Evolutionary conservation across 2,888 invertebrate genomes (phyloP), one percentile per base, ranked within the genome.

Genomic region (Blastobasis adustella): DNA sequence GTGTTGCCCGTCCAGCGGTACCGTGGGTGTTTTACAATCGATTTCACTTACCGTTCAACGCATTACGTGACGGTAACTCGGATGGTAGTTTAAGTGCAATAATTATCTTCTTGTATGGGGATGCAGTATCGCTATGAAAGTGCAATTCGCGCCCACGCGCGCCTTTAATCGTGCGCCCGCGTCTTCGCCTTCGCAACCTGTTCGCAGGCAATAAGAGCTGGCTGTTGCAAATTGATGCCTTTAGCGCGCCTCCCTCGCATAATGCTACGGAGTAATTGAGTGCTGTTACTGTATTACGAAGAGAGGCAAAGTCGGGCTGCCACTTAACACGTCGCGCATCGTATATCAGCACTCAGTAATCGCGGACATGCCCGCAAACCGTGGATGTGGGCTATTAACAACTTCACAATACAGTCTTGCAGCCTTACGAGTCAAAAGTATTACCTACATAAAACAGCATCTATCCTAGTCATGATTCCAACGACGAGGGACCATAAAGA

Each of bases 121-220:
- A 57, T 54, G 54, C 56, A 56, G 50, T 52, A 52, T 54, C 49
- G 57, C 53, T 63, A 66, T 62, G 67, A 71, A 70, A 71, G 67
- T 68, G 67, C 70, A 73, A 69, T 66, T 61, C 52, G 55, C 65
- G 62, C 71, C 66, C 66, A 72, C 71, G 66, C 66, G 51, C 58
- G 51, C 53, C 56, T 63, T 72, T 71, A 71, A 71, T 71, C 69
- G 63, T 65, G 63, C 63, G 58, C 63, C 64, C 65, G 62, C 23
- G 23, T 23, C 23, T 23, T 23, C 64, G 60, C 62, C 65, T 64
- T 62, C 63, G 61, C 62, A 65, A 62, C 63, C 63, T 58, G 69
- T 65, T 70, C 61, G 52, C 58, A 54, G 55, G 57, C 57, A 57
- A 59, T 63, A 23, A 57, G 51, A 57, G 54, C 54, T 54, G 60